These are phyloP conservation scores for Thalassarche chlororhynchos DNA, from an alignment of 2,113 vertebrate species.

Conservation along the genomic window DNA sequence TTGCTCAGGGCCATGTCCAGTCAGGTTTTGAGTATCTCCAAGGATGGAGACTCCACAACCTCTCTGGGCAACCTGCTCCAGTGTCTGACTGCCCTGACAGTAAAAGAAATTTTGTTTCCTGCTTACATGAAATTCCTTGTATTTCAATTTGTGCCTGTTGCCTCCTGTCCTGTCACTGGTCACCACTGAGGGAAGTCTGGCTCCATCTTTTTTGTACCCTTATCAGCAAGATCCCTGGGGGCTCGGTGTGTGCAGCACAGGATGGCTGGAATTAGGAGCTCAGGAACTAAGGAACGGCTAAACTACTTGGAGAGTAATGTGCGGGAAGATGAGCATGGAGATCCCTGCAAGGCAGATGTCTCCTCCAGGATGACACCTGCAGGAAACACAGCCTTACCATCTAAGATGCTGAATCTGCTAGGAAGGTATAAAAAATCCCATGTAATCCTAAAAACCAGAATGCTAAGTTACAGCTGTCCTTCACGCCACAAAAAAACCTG, in stretches of 20 bases:
- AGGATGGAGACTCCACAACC: background rate
- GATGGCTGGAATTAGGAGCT: background rate
- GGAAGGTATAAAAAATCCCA: background rate
- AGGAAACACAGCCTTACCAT: background rate
- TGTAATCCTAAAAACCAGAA: background rate
- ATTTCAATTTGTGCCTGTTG: background rate
- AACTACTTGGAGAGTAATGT: background rate
- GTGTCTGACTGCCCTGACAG: background rate
- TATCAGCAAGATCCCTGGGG: background rate
- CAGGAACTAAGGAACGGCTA: background rate
- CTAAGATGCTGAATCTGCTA: background rate
- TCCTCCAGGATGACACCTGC: background rate
- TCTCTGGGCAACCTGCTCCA: background rate
- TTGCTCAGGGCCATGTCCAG: background rate
- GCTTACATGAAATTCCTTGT: background rate
- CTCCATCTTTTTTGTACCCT: background rate
- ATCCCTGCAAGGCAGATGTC: background rate
- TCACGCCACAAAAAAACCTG: background rate
- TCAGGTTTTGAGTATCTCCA: background rate
- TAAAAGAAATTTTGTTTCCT: background rate
- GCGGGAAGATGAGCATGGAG: background rate
- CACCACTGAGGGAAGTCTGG: background rate
- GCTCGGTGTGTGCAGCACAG: background rate
- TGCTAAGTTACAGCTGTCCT: background rate
- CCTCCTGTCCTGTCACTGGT: background rate